Base-by-base conservation (phyloP, 2,113 vertebrate species). In the Harpagus bidentatus region DNA sequence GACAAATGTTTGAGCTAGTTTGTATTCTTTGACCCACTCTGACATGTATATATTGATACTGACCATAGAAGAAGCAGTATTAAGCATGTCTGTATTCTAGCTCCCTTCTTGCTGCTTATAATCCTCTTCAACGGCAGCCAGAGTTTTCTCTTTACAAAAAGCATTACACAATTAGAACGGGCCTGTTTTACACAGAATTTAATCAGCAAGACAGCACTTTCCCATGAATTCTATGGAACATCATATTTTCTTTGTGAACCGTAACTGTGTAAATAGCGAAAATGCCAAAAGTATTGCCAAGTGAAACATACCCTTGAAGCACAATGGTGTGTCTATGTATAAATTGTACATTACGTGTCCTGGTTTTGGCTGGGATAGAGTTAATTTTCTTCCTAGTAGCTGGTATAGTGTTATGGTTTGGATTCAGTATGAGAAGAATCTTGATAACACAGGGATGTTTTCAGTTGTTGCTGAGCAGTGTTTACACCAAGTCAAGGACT, bases 1-100 rank as follows among this genome's bases (percentile, higher is more conserved):
- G 77, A 91, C 56, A 91, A 97, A 96, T 47, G 21, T 66, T 95
- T 78, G 66, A 84, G 76, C 25, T 88, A 71, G 82, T 87, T 97
- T 86, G 65, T 89, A 55, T 34, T 83, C 32, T 78, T 42, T 95
- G 90, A 91, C 95, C 81, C 50, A 89, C 70, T 95, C 59, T 86
- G 79, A 80, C 77, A 93, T 5, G 5, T 50, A 82, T n/a, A 82
- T 63, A 86, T 71, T 84, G 50, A 86, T 69, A 92, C 5, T 84
- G 52, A 83, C 58, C 77, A 82, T 21, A 93, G 59, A 16, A 87
- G 94, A 93, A 82, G 23, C 52, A 63, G 26, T 32, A 55, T 67
- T 40, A 67, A 56, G 28, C 38, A 82, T 38, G 9, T 43, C 76
- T 77, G 59, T 62, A 25, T 69, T 55, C 52, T 0, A 95, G 19